Base-by-base conservation (phyloP, 2,888 invertebrate genomes). In the Meiosimyza decipiens region DNA sequence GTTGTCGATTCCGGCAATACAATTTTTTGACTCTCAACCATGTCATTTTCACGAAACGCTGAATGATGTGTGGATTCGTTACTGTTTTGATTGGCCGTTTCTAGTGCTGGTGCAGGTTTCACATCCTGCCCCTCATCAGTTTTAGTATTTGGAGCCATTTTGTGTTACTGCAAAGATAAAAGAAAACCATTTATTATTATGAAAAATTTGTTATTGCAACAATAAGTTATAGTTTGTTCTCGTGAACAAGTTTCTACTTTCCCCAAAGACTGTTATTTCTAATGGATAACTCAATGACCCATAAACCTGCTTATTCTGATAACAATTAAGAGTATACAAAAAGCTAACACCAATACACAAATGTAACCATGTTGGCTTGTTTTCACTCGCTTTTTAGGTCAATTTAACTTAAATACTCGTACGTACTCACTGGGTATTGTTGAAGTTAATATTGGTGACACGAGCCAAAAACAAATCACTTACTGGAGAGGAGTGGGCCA, bases 141-240 rank as follows among this genome's bases (percentile, higher is more conserved):
- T 80, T 81, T 82, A 76, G 80, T 79, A 76, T 84, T 85, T 85
- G 85, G 85, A 80, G 85, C 82, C 85, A 85, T 85, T 76, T 82
- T 84, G 81, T 77, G 78, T 81, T 79, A 68, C 78, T 75, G 68
- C 22, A 65, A 75, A 52, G 16, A 18, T 54, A 5, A 28, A 51
- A 59, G n/a, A 1, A 71, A 63, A 65, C 12, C 40, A 7, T 3
- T 3, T 3, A 40, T 6, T 40, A 40, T 7, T 40, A 40, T 40
- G 7, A 6, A 40, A 40, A 40, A 1, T 40, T 22, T 22, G 40
- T 40, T 40, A n/a, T n/a, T n/a, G 6, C 6, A 40, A 40, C 9
- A 28, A 28, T 28, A 28, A 28, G 28, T 3, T 4, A 28, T 28
- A 40, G 9, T 40, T 40, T 40, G 6, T 40, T 3, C 9, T 40